Percentiles rank a stretch among this genome's conserved stretches.
These are phyloP conservation scores for Myiopsitta monachus DNA, from an alignment of 2,113 vertebrate genomes.

Conservation along the genomic window DNA sequence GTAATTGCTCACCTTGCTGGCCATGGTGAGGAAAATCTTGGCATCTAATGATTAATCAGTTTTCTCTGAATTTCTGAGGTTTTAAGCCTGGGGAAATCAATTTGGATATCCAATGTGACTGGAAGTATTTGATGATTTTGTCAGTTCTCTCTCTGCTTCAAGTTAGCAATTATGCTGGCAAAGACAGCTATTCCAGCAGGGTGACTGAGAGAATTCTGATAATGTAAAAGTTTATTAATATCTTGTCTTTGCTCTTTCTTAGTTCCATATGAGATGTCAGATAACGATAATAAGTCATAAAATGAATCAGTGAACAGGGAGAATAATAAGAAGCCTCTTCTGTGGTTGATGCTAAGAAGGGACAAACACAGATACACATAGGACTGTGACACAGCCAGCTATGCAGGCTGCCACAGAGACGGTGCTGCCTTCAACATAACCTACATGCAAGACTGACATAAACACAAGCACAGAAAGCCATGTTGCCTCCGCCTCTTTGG, in stretches of 20 bases:
- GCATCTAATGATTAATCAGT: not conserved
- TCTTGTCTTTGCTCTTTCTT: not conserved
- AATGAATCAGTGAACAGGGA: not conserved
- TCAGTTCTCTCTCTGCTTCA: not conserved
- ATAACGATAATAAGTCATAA: not conserved
- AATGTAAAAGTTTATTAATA: not conserved
- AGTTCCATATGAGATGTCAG: not conserved
- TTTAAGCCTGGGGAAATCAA: not conserved
- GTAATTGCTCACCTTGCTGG: not conserved
- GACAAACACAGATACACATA: not conserved
- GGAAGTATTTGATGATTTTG: not conserved
- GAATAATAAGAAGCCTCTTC: not conserved
- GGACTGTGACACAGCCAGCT: not conserved
- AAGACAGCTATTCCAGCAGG: not conserved
- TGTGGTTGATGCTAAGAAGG: not conserved
- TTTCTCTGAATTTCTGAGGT: not conserved
- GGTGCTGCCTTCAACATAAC: not conserved
- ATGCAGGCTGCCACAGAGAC: not conserved
- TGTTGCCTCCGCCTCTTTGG: accelerated
- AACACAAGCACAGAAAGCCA: not conserved
- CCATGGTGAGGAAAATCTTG: not conserved
- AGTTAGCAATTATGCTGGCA: not conserved
- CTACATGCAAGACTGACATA: not conserved
- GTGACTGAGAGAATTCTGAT: not conserved
- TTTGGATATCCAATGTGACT: not conserved